phyloP scores from a whole-genome alignment of 2,113 vertebrate species.

The Typhlomys cinereus region DNA sequence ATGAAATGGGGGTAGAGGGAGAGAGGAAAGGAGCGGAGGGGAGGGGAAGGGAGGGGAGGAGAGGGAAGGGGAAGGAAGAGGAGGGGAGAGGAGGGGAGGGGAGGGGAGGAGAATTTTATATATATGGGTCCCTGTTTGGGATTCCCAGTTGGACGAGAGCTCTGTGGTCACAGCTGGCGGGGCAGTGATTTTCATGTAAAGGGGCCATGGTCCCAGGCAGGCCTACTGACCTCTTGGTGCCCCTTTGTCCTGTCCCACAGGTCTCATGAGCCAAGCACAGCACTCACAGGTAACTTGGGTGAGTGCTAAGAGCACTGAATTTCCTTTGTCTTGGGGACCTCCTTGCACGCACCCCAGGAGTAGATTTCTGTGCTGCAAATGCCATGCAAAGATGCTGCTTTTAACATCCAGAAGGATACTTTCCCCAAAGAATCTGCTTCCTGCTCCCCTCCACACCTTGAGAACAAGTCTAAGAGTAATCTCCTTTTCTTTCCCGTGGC shows the following conservation, averaged over 20 bases:
- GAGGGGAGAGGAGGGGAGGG: no score
- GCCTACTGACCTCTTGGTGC: no score
- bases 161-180: not conserved
- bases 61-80: no score
- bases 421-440: not conserved
- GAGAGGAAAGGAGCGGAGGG: no score
- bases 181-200: not conserved
- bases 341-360: not conserved
- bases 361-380: not conserved
- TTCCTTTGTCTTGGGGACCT: not conserved
- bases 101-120: no score
- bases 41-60: no score
- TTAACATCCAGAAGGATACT: not conserved
- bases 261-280: not conserved
- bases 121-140: not conserved
- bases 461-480: not conserved
- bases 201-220: not conserved
- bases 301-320: accelerated
- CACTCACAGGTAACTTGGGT: not conserved
- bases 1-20: not conserved
- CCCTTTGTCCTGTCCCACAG: not conserved
- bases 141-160: not conserved
- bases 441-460: not conserved
- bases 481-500: not conserved
- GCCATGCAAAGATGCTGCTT: not conserved